A percentile compares a stretch with the other conserved stretches of the same genome.
Evolutionary conservation across 2,888 invertebrate genomes (phyloP).

Genomic region (Noctua fimbriata): DNA sequence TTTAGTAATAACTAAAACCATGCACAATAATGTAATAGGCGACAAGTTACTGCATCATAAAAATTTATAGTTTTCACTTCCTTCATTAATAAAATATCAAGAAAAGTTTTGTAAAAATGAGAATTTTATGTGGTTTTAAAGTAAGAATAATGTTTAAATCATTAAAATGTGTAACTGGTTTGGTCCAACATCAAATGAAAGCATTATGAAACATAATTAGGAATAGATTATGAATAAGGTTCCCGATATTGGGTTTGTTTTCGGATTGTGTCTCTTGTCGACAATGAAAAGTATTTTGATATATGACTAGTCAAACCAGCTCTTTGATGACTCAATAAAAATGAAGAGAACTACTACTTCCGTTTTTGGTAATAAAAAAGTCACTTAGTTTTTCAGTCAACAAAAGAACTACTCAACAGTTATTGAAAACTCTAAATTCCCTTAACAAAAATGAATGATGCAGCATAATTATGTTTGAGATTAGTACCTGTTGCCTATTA

Average conservation of each 20-base stretch:
- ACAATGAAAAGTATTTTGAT: not conserved
- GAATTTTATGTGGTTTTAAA: conserved; percentile 37
- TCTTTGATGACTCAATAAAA: not conserved
- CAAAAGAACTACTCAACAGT: not conserved
- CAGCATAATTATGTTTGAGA: not conserved
- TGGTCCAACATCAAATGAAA: not conserved
- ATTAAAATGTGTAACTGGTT: not conserved
- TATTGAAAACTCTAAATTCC: not conserved
- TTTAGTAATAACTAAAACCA: conserved; percentile 10
- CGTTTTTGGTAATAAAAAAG: not conserved
- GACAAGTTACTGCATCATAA: conserved; percentile 27
- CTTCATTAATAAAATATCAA: conserved; percentile 15
- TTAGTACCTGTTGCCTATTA: not conserved
- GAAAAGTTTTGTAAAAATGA: not conserved
- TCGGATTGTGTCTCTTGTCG: not conserved
- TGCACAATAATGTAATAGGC: conserved; percentile 18
- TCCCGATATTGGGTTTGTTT: not conserved
- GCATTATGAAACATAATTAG: not conserved
- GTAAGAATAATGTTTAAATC: conserved; percentile 21
- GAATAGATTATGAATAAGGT: not conserved
- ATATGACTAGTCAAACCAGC: not conserved
- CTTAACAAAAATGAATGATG: not conserved
- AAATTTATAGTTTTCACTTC: conserved; percentile 43
- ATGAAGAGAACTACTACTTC: not conserved
- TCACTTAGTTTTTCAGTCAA: not conserved